Percentiles rank a stretch among this genome's conserved stretches.
Conservation (phyloP, 1,140 invertebrate species). For the Heliothis virescens region DNA sequence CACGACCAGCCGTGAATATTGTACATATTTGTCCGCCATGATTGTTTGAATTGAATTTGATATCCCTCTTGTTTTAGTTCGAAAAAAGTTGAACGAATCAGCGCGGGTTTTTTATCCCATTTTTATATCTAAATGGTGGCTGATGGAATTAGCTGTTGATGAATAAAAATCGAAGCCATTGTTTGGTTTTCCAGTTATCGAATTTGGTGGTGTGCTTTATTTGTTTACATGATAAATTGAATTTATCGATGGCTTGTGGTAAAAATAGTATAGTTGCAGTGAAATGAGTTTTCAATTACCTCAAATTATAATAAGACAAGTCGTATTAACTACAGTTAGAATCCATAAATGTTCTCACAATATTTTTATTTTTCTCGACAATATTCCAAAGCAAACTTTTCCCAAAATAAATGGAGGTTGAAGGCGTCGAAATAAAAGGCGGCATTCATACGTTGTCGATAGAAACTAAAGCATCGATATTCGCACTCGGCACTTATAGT, state of each 20-base stretch:
- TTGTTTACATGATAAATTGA: neutral
- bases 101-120: too few relatives aligned
- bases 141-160: constrained; percentile 11
- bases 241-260: too few relatives aligned
- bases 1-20: constrained; percentile 33
- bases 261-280: too few relatives aligned
- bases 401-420: neutral
- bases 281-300: too few relatives aligned
- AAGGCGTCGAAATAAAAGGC: constrained; percentile 15
- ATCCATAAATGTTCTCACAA: too few relatives aligned
- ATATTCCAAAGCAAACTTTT: neutral
- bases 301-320: too few relatives aligned
- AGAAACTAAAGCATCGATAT: constrained; percentile 34
- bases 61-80: constrained; percentile 6
- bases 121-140: neutral
- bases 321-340: too few relatives aligned
- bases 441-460: constrained; percentile 22
- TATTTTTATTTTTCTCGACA: neutral
- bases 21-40: constrained; percentile 30
- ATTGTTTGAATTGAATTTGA: constrained; percentile 32
- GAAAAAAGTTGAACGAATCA: constrained; percentile 20
- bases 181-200: neutral
- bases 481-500: constrained; percentile 31
- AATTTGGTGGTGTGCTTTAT: neutral
- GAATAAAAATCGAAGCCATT: neutral